These are phyloP conservation scores for Mechanitis messenoides DNA, from an alignment of 2,888 invertebrate genomes.

Conservation along the genomic window DNA sequence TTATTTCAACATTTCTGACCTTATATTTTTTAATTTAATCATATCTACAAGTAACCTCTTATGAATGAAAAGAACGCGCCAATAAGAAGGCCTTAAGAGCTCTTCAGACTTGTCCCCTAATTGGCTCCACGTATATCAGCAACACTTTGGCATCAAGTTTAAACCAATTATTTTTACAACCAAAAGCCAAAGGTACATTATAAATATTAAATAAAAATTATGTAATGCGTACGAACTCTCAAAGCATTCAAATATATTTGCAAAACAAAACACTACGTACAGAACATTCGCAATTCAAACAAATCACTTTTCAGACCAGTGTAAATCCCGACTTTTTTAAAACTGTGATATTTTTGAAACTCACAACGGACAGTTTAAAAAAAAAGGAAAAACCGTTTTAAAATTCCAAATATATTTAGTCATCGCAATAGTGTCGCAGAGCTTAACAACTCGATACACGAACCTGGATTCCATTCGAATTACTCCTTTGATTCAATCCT, in stretches of 20 bases:
- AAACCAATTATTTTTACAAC: not conserved
- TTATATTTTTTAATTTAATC: not conserved
- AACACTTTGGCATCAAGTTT: conserved; percentile 3
- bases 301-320: conserved; percentile 6
- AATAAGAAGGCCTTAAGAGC: not conserved
- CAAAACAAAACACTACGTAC: conserved; percentile 1
- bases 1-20: conserved; percentile 1
- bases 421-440: conserved; percentile 16
- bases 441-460: conserved; percentile 23
- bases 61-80: conserved; percentile 1
- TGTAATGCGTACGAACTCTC: not conserved
- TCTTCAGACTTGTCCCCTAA: not conserved
- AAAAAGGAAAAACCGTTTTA: conserved; percentile 18
- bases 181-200: not conserved
- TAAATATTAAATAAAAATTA: not conserved
- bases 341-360: conserved; percentile 12
- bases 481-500: conserved; percentile 64
- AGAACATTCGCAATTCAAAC: conserved; percentile 1
- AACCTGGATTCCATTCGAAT: conserved; percentile 55
- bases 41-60: not conserved
- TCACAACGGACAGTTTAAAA: conserved; percentile 13
- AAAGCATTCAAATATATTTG: not conserved
- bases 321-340: conserved; percentile 6
- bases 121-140: not conserved
- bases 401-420: conserved; percentile 25